A percentile compares a stretch with the other conserved stretches of the same genome.
Conservation (phyloP, 30 jellyfish, hydroid and myxozoan species). For the Nemopilema nomurai region DNA sequence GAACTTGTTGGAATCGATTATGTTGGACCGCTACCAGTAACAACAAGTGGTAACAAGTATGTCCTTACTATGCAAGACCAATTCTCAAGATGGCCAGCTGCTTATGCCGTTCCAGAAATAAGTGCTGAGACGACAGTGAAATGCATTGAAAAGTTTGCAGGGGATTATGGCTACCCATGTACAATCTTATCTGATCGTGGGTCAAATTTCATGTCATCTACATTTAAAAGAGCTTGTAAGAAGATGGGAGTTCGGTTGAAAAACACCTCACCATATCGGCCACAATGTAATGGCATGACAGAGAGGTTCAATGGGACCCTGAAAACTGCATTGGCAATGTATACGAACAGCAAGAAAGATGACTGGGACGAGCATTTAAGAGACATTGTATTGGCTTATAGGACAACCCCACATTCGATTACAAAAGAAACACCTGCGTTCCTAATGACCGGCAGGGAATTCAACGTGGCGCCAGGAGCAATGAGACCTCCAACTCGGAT, state of each 20-base stretch:
- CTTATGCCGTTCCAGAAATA: slow-evolving; percentile 31
- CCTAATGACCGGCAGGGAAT: slow-evolving; percentile 23
- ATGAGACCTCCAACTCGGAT: slow-evolving; percentile 28
- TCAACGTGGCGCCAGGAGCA: slow-evolving; percentile 26
- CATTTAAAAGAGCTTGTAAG: slow-evolving; percentile 35
- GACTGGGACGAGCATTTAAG: slow-evolving; percentile 27
- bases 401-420: slow-evolving; percentile 39
- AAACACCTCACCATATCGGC: slow-evolving; percentile 18
- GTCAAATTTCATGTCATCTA: slow-evolving; percentile 24
- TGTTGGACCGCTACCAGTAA: slow-evolving; percentile 56
- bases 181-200: slow-evolving; percentile 57
- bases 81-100: slow-evolving; percentile 62
- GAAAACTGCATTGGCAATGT: slow-evolving; percentile 21
- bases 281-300: slow-evolving; percentile 35
- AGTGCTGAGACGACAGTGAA: slow-evolving; percentile 11
- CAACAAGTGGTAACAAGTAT: slow-evolving; percentile 46
- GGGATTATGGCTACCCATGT: slow-evolving; percentile 40
- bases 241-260: not conserved
- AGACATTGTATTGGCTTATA: slow-evolving; percentile 22
- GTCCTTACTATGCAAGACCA: slow-evolving; percentile 44
- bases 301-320: slow-evolving; percentile 28
- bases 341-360: slow-evolving; percentile 11
- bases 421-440: slow-evolving; percentile 41
- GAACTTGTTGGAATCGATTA: slow-evolving; percentile 37
- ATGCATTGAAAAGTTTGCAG: slow-evolving; percentile 18